Percentiles rank a stretch among this genome's conserved stretches.
Conservation (phyloP, 2,797 vertebrate species). For the Geotria australis region DNA sequence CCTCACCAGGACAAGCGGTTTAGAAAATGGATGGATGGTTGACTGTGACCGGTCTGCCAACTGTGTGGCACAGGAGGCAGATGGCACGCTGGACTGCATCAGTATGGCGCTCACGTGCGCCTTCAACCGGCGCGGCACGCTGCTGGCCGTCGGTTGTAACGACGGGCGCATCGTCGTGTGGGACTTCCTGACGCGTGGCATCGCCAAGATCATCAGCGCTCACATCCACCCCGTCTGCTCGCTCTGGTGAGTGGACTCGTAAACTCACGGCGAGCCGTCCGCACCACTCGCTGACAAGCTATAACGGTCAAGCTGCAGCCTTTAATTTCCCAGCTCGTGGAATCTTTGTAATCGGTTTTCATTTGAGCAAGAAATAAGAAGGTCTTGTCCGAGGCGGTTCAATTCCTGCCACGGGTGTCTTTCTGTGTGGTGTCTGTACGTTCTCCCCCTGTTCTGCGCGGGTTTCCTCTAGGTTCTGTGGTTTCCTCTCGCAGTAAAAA, state of each 20-base stretch:
- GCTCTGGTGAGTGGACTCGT: conserved; percentile 26
- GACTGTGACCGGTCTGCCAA: too few species aligned
- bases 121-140: conserved; percentile 92
- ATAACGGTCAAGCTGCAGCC: not conserved
- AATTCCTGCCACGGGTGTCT: too few species aligned
- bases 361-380: too few species aligned
- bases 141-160: conserved; percentile 82
- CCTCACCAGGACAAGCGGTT: too few species aligned
- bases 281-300: too few species aligned
- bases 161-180: conserved; percentile 91
- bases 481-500: too few species aligned
- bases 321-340: not conserved
- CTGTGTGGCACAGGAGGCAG: conserved; percentile 34
- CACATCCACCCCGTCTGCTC: conserved; percentile 95
- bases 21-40: too few species aligned
- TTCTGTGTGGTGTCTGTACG: too few species aligned
- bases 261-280: not conserved
- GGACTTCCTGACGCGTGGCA: conserved; percentile 85
- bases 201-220: conserved; percentile 90
- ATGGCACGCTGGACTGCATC: conserved; percentile 91
- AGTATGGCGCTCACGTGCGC: conserved; percentile 96
- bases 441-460: too few species aligned
- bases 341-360: too few species aligned
- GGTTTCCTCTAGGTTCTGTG: too few species aligned
- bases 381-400: too few species aligned